These are phyloP conservation scores for Trichogramma evanescens DNA, from an alignment of 2,888 invertebrate genomes.

Conservation along the genomic window DNA sequence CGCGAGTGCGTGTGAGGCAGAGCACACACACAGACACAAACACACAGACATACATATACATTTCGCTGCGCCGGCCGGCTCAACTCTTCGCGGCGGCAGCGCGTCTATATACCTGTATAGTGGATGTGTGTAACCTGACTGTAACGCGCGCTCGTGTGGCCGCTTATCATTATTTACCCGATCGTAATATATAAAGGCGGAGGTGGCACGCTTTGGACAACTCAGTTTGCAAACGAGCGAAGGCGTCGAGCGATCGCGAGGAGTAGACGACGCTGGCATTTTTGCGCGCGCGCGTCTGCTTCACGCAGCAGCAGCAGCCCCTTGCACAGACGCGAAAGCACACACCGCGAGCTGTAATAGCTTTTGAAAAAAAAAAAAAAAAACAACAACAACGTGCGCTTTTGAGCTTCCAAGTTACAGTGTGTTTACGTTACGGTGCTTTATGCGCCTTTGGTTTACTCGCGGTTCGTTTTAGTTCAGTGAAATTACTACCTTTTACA, in stretches of 20 bases:
- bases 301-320: background rate
- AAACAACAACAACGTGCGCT: background rate
- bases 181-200: slow-evolving; percentile 43
- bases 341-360: background rate
- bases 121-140: too few species aligned
- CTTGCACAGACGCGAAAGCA: background rate
- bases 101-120: too few species aligned
- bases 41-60: slow-evolving; percentile 1
- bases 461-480: background rate
- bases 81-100: too few species aligned
- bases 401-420: background rate
- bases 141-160: slow-evolving; percentile 28
- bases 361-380: background rate
- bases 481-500: background rate
- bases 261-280: background rate
- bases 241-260: slow-evolving; percentile 18
- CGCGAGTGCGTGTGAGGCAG: too few species aligned
- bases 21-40: too few species aligned
- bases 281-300: background rate
- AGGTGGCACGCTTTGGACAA: slow-evolving; percentile 43
- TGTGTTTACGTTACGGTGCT: background rate
- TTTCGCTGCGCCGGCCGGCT: too few species aligned
- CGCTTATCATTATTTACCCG: slow-evolving; percentile 43
- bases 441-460: background rate
- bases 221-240: slow-evolving; percentile 39